Evolutionary conservation across 1,140 invertebrate species (phyloP).

Genomic region (Cydia strobilella): DNA sequence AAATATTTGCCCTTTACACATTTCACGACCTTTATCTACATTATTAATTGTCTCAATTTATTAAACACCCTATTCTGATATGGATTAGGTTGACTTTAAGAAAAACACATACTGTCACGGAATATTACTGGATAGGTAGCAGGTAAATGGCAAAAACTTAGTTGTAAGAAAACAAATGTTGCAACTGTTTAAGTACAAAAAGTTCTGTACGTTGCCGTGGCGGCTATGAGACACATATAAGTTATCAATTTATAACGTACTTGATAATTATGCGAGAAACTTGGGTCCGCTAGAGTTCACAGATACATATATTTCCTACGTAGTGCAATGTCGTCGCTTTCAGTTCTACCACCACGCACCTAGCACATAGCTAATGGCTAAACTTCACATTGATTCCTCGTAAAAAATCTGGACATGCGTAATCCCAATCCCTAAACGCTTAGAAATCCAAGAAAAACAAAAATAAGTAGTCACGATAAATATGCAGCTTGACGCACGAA

Average conservation of each 20-base stretch:
- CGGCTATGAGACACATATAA: too few species aligned
- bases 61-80: background rate
- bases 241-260: too few species aligned
- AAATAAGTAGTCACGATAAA: background rate
- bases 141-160: background rate
- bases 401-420: background rate
- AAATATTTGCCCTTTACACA: constrained; percentile 22
- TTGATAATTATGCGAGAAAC: too few species aligned
- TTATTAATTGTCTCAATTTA: background rate
- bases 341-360: too few species aligned
- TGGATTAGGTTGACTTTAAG: background rate
- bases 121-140: background rate
- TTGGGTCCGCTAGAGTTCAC: too few species aligned
- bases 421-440: background rate
- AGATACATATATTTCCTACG: too few species aligned
- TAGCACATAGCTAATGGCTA: too few species aligned
- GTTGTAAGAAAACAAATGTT: too few species aligned
- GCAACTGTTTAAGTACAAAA: too few species aligned
- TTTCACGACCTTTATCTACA: background rate
- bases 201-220: too few species aligned
- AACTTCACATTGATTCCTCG: background rate
- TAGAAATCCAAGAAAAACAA: background rate
- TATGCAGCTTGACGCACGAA: background rate
- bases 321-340: too few species aligned
- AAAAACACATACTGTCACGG: background rate